Conservation (phyloP, 2,797 vertebrate genomes). For the Hyperoplus immaculatus region DNA sequence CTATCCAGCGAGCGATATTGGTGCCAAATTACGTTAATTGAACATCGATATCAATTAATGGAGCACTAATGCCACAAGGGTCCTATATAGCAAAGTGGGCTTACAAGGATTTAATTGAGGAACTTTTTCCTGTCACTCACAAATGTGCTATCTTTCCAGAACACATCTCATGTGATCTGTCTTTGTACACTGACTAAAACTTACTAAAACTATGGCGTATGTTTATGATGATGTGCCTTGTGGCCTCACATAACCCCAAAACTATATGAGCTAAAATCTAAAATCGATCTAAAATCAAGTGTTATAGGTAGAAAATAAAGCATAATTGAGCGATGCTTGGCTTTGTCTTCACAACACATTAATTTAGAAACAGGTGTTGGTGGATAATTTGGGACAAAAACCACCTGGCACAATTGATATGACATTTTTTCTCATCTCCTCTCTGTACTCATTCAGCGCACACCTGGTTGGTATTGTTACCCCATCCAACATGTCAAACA, state of each 20-base stretch:
- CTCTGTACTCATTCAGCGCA: conserved; percentile 9
- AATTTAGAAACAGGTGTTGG: neutral
- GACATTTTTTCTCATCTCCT: conserved; percentile 28
- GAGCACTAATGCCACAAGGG: conserved; percentile 40
- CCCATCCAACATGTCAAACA: conserved; percentile 11
- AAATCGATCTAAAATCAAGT: no score
- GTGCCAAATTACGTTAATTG: conserved; percentile 49
- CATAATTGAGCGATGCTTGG: neutral
- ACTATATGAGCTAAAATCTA: neutral
- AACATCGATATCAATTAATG: conserved; percentile 61
- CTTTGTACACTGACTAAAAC: neutral
- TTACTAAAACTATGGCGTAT: neutral
- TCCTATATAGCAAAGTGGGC: conserved; percentile 63
- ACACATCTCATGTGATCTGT: neutral
- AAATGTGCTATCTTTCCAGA: neutral
- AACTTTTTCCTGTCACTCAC: conserved; percentile 6
- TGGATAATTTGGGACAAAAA: neutral
- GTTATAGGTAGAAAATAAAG: neutral
- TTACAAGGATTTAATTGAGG: conserved; percentile 26
- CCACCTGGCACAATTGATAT: conserved; percentile 19
- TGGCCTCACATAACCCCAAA: neutral
- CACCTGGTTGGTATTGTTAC: conserved; percentile 17
- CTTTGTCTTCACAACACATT: neutral
- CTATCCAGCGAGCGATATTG: conserved; percentile 22
- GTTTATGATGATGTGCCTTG: neutral